These are phyloP conservation scores for Seriola quinqueradiata DNA, from an alignment of 2,113 vertebrate genomes.

Conservation along the genomic window DNA sequence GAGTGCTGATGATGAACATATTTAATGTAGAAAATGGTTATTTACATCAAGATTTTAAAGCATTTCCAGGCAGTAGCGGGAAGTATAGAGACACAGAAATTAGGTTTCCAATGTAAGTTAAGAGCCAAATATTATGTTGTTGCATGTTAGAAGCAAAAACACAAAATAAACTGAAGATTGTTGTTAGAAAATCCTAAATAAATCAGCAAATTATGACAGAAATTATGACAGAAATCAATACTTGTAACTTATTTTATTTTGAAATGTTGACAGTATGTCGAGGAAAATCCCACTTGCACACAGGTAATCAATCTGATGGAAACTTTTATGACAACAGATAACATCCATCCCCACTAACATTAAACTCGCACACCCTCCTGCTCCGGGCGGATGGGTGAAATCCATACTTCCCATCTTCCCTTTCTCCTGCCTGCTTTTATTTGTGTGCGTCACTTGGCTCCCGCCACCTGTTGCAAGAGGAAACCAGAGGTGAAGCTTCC, in stretches of 20 bases:
- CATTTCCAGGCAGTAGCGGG: too few species aligned
- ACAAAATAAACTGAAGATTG: not conserved
- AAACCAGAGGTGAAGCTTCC: constrained; percentile 72
- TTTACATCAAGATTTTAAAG: too few species aligned
- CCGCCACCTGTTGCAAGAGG: constrained; percentile 72
- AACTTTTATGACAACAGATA: not conserved
- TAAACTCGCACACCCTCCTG: not conserved
- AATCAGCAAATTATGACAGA: too few species aligned
- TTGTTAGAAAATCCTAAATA: too few species aligned
- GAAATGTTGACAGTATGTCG: not conserved
- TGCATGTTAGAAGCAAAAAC: not conserved
- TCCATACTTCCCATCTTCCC: constrained; percentile 40
- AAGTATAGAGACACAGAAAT: not conserved
- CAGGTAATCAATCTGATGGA: not conserved
- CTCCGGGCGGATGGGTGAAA: not conserved
- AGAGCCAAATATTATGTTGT: not conserved
- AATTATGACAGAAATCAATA: not conserved
- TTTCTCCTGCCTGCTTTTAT: constrained; percentile 24
- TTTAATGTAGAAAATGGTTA: too few species aligned
- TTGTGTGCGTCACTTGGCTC: constrained; percentile 50
- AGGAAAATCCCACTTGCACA: not conserved
- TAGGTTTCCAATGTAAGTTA: too few species aligned
- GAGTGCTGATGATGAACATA: not conserved
- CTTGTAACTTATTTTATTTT: not conserved
- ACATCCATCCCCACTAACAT: not conserved